Evolutionary conservation across 2,888 invertebrate genomes (phyloP), one percentile per base, ranked within the genome.

Genomic region (Erebia epiphron): DNA sequence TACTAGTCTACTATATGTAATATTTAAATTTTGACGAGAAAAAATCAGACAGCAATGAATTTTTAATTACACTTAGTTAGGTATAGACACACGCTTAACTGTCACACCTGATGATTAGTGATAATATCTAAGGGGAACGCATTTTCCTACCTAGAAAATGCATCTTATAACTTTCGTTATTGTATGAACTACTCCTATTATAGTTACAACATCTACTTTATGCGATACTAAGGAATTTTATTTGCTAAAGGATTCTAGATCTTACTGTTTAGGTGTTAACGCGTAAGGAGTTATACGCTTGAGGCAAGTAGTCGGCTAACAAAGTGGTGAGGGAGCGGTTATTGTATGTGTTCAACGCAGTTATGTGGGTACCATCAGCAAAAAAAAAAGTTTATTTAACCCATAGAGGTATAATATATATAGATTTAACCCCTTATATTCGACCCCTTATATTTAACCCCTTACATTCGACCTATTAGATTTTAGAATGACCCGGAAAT

Each of bases 301-400:
- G 18, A 50, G 16, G 18, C 52, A 50, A 35, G 61, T 60, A n/a
- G n/a, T 69, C 54, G 11, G 35, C 49, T 64, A 67, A 65, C 72
- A 65, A 67, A 67, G 63, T 70, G 70, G 67, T 67, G 60, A 72
- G 72, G 70, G 70, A 64, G 70, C 67, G 54, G 64, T 56, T 61
- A 56, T 67, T 67, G 64, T 7, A 16, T 64, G 16, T 60, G 60
- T 60, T 66, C 56, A 54, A 65, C 68, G 63, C 41, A 43, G 67
- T 58, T 60, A 3, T 26, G 54, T 52, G 62, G 26, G 72, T 64
- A 72, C 49, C 58, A 64, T 72, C 56, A 21, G 60, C 70, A 70
- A 54, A 67, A 70, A 4, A 67, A 64, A 18, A n/a, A 50, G n/a
- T 8, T 1, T n/a, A n/a, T n/a, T n/a, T n/a, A n/a, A n/a, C n/a